Evolutionary conservation across 2,113 vertebrate genomes (phyloP).

Genomic region (Cervus canadensis): DNA sequence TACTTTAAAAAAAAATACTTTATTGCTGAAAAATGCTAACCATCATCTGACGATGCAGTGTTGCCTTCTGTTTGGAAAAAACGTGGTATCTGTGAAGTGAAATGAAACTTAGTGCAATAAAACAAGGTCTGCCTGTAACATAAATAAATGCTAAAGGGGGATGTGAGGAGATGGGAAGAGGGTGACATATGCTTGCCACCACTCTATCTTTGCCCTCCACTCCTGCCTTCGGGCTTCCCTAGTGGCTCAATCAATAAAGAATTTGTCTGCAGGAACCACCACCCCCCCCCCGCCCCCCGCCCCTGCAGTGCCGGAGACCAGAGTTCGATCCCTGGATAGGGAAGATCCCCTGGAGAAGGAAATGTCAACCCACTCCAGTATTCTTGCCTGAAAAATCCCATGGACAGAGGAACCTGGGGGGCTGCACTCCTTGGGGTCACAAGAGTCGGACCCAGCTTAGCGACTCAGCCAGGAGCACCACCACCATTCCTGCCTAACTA

Average conservation of each 20-base stretch:
- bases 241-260: not conserved
- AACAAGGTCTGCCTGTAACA: not conserved
- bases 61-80: not conserved
- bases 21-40: not conserved
- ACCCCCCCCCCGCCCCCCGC: fast-evolving
- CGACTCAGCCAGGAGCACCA: fast-evolving
- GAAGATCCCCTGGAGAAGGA: not conserved
- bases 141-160: not conserved
- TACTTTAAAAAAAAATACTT: not conserved
- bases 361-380: not conserved
- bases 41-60: no score
- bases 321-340: not conserved
- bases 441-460: not conserved
- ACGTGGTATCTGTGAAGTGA: not conserved
- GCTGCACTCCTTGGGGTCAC: not conserved
- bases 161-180: not conserved
- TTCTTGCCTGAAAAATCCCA: not conserved
- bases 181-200: not conserved
- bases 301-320: fast-evolving
- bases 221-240: not conserved
- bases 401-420: not conserved
- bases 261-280: not conserved
- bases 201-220: not conserved
- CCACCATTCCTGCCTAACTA: not conserved
- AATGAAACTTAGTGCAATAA: not conserved